Conservation (phyloP, 1,140 invertebrate genomes). For the Nasonia giraulti region DNA sequence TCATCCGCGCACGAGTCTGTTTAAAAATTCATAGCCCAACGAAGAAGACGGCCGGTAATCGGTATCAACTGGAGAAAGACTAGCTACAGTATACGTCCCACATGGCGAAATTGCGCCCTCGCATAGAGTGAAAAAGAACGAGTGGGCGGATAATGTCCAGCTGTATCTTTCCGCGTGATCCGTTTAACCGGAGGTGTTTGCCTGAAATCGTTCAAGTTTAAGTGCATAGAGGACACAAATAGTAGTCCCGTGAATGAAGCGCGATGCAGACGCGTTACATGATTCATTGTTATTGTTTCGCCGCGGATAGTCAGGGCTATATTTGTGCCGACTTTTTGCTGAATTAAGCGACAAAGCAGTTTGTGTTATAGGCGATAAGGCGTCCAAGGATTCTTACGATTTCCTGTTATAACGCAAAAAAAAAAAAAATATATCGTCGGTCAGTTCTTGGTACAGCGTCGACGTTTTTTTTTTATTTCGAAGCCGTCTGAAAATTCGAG, state of each 20-base stretch:
- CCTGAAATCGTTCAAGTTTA: too few relatives aligned
- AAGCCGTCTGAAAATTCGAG: not conserved
- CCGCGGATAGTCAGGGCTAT: not conserved
- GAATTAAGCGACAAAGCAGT: not conserved
- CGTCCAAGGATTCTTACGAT: not conserved
- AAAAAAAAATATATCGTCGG: not conserved
- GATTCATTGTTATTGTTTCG: constrained; percentile 1
- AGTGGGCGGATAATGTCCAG: too few relatives aligned
- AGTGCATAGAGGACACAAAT: too few relatives aligned
- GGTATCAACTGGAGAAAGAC: not conserved
- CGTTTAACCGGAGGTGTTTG: too few relatives aligned
- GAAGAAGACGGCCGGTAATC: not conserved
- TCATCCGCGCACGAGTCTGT: not conserved
- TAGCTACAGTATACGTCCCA: not conserved
- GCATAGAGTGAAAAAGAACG: too few relatives aligned
- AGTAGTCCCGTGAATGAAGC: not conserved
- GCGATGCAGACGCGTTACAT: not conserved
- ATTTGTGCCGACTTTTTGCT: not conserved
- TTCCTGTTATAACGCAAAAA: not conserved
- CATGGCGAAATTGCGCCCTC: too few relatives aligned
- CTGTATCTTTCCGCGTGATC: too few relatives aligned
- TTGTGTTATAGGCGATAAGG: not conserved
- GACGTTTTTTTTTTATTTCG: not conserved
- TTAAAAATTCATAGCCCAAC: not conserved
- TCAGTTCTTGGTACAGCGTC: not conserved